phyloP scores from a whole-genome alignment of 2,113 vertebrate species.

The Campylorhamphus procurvoides region DNA sequence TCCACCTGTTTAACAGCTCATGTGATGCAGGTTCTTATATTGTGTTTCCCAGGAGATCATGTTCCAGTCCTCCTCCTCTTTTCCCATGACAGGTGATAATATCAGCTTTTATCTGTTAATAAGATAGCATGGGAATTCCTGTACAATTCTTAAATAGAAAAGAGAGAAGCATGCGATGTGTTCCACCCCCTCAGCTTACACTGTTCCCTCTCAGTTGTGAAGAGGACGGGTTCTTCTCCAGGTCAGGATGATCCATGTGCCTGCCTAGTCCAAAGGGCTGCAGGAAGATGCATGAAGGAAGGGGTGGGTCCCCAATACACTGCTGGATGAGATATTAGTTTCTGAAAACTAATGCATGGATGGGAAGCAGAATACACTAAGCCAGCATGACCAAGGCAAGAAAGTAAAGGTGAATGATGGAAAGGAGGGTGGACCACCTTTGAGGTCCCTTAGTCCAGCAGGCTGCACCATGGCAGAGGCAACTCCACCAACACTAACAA shows the following conservation, averaged over 20 bases:
- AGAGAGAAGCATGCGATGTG: not conserved
- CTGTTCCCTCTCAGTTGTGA: not conserved
- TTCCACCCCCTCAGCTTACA: not conserved
- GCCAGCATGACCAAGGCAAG: not conserved
- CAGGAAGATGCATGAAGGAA: not conserved
- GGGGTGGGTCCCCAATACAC: not conserved
- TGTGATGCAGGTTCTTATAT: rapidly evolving
- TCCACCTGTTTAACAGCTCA: not conserved
- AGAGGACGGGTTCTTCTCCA: not conserved
- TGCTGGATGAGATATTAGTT: rapidly evolving
- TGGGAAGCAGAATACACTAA: not conserved
- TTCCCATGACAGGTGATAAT: not conserved
- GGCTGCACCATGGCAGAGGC: not conserved
- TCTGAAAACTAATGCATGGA: not conserved
- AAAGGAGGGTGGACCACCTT: not conserved
- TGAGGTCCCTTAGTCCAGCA: not conserved
- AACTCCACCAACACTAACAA: not conserved
- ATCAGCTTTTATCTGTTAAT: not conserved
- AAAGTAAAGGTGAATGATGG: not conserved
- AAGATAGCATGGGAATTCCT: not conserved
- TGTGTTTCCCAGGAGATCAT: not conserved
- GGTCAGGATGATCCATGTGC: not conserved
- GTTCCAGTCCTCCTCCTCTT: not conserved
- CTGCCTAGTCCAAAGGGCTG: not conserved
- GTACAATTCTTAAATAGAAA: not conserved